Evolutionary conservation across 2,888 invertebrate species (phyloP).

Genomic region (Eristalinus sepulchralis): DNA sequence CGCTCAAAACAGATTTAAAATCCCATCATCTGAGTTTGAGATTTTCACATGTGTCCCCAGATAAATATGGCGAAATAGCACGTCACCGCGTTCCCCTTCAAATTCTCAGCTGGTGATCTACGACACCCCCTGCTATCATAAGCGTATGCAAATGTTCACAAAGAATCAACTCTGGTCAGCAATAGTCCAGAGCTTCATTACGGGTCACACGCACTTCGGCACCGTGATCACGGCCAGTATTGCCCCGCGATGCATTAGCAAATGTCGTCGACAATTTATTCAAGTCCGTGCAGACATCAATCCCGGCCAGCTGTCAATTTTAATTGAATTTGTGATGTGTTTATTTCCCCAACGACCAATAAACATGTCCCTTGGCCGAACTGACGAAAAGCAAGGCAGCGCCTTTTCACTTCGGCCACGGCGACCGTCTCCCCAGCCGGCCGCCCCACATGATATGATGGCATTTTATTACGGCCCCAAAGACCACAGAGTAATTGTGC

Average conservation of each 20-base stretch:
- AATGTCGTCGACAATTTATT: slow-evolving; percentile 67
- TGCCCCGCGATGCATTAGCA: slow-evolving; percentile 52
- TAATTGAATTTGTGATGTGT: slow-evolving; percentile 73
- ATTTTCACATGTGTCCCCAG: background rate
- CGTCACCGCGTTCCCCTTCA: background rate
- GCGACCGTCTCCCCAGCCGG: slow-evolving; percentile 23
- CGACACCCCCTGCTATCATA: background rate
- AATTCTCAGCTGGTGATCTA: background rate
- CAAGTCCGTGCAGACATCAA: slow-evolving; percentile 65
- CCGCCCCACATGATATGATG: slow-evolving; percentile 43
- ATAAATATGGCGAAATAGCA: background rate
- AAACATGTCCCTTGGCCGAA: slow-evolving; percentile 68
- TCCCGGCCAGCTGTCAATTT: slow-evolving; percentile 72
- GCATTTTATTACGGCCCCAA: slow-evolving; percentile 63
- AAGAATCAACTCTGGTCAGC: background rate
- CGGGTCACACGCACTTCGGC: slow-evolving; percentile 13
- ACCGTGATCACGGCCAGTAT: slow-evolving; percentile 26
- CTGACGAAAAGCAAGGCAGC: slow-evolving; percentile 68
- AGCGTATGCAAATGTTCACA: background rate
- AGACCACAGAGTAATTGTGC: slow-evolving; percentile 71
- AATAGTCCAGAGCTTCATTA: background rate
- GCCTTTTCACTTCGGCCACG: slow-evolving; percentile 29
- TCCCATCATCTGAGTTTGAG: background rate
- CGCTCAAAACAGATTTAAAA: background rate
- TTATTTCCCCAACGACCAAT: slow-evolving; percentile 69